Base-by-base conservation (phyloP, 2,888 invertebrate species). In the Drosophila tanythrix region DNA sequence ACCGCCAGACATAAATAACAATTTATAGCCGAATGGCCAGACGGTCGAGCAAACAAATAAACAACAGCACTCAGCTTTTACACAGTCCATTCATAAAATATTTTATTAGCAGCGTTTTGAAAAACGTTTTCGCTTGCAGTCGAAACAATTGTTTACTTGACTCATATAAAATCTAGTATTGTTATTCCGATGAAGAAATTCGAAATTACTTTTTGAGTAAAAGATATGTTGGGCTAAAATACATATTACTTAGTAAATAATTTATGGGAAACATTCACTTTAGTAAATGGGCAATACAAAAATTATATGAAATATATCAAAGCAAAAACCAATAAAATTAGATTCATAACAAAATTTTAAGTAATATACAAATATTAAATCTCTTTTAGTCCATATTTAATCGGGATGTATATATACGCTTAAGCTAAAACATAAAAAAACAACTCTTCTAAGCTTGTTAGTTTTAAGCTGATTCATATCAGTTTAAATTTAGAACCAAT, bases 11-110 rank as follows among this genome's bases (percentile, higher is more conserved):
- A 83, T 79, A 83, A 83, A 82, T 83, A 73, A 81, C 71, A 79
- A 81, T 82, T 83, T 84, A 82, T 76, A 67, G 78, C 77, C 79
- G 60, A 73, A 64, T 57, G 73, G 70, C 76, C 79, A 83, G 81
- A 81, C 83, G 65, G 60, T 68, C 66, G 68, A 36, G 66, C 79
- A 83, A 81, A 82, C 76, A 82, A 74, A 83, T 70, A 76, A 74
- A 76, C 74, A 71, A 52, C 65, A 56, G 25, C 38, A 60, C 57
- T 70, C 68, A 80, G 69, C 70, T 67, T 62, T 66, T 56, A 36
- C 67, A 29, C 66, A 81, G 53, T 50, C 55, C 51, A 38, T 56
- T 63, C 70, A 63, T 71, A 61, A 81, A 82, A 82, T 82, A 79
- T 81, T 82, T 71, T 74, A 79, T 71, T 62, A 38, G 36, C 38